phyloP scores from a whole-genome alignment of 1,140 invertebrate genomes.

The Drosophila obscura region DNA sequence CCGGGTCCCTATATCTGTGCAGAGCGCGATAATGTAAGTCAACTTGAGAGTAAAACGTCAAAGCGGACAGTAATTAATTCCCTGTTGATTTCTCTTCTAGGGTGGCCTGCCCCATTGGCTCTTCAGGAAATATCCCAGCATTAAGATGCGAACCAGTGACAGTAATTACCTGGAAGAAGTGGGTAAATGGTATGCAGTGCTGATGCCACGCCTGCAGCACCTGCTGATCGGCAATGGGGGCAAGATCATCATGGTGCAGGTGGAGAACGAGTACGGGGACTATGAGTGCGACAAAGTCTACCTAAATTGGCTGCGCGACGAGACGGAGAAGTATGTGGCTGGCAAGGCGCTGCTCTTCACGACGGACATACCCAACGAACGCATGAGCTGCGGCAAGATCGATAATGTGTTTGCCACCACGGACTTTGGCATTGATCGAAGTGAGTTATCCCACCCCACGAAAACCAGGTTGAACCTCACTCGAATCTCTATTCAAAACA shows the following conservation, averaged over 20 bases:
- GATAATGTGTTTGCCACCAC: slow-evolving; percentile 89
- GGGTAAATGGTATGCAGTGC: slow-evolving; percentile 86
- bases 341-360: slow-evolving; percentile 92
- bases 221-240: slow-evolving; percentile 89
- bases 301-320: slow-evolving; percentile 86
- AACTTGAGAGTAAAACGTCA: neutral
- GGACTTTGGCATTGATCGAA: slow-evolving; percentile 88
- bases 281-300: slow-evolving; percentile 90
- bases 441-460: slow-evolving; percentile 37
- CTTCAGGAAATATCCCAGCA: slow-evolving; percentile 87
- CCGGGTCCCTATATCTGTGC: slow-evolving; percentile 97
- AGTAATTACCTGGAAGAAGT: slow-evolving; percentile 87
- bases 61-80: neutral
- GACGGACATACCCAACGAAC: slow-evolving; percentile 87
- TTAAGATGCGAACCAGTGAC: slow-evolving; percentile 88
- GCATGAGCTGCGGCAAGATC: slow-evolving; percentile 87
- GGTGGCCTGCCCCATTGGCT: slow-evolving; percentile 94
- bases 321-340: slow-evolving; percentile 86
- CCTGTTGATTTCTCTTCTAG: slow-evolving; percentile 65
- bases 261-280: slow-evolving; percentile 97
- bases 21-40: slow-evolving; percentile 87
- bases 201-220: slow-evolving; percentile 86
- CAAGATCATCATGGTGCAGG: slow-evolving; percentile 93
- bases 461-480: neutral
- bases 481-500: slow-evolving; percentile 5